A percentile compares a stretch with the other conserved stretches of the same genome.
Evolutionary conservation across 2,888 invertebrate genomes (phyloP).

Genomic region (Yponomeuta malinellus): DNA sequence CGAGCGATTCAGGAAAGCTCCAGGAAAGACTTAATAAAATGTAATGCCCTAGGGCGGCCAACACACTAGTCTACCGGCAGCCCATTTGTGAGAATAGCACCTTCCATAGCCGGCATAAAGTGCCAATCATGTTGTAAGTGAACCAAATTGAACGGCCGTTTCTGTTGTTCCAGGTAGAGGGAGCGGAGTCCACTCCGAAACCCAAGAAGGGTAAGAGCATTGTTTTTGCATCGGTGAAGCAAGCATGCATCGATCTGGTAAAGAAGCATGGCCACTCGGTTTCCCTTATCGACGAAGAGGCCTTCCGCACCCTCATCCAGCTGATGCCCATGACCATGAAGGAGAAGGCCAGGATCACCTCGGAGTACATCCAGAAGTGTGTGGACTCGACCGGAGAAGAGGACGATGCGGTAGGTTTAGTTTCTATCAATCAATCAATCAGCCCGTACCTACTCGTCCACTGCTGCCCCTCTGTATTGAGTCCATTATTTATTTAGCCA

Average conservation of each 20-base stretch:
- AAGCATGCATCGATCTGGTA: conserved; percentile 1
- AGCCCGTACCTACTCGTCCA: no score
- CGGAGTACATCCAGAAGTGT: conserved; percentile 4
- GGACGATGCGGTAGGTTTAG: not conserved
- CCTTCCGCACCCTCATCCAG: not conserved
- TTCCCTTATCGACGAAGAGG: not conserved
- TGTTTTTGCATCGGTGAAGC: not conserved
- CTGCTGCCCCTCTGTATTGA: not conserved
- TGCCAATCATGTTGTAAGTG: not conserved
- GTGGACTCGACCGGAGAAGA: not conserved
- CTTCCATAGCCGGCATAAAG: no score
- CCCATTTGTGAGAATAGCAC: not conserved
- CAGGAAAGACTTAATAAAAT: no score
- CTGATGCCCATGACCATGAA: not conserved
- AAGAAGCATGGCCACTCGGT: conserved; percentile 4
- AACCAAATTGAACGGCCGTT: not conserved
- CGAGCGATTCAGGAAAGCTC: no score
- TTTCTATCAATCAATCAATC: not conserved
- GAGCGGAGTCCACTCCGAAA: not conserved
- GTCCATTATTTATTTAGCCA: no score
- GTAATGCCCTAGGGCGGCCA: no score
- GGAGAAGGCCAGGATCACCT: not conserved
- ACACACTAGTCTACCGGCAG: not conserved
- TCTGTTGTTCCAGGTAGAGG: conserved; percentile 1
- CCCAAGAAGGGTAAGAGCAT: not conserved